Evolutionary conservation across 2,888 invertebrate species (phyloP).

Genomic region (Venusia cambrica): DNA sequence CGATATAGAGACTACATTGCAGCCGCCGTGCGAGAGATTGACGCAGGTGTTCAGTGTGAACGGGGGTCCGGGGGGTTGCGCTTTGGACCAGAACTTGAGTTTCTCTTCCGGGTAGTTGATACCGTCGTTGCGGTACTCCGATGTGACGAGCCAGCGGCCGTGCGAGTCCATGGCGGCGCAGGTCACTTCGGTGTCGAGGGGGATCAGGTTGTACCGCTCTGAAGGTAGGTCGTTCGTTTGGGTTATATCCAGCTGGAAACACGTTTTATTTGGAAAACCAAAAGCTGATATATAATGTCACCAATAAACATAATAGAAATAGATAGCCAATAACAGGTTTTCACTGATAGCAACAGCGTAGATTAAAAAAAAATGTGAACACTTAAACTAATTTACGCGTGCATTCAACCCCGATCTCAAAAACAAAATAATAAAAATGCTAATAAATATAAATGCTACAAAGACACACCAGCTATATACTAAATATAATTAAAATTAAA

Average conservation of each 20-base stretch:
- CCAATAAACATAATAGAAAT: no score
- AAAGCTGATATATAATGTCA: no score
- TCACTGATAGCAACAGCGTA: no score
- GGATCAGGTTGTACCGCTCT: conserved; percentile 62
- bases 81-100: conserved; percentile 61
- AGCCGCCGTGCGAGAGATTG: conserved; percentile 68
- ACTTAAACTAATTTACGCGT: no score
- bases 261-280: no score
- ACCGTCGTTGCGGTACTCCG: conserved; percentile 71
- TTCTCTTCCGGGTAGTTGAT: conserved; percentile 64
- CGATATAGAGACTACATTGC: conserved; percentile 58
- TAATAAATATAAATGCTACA: no score
- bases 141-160: conserved; percentile 66
- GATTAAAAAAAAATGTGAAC: no score
- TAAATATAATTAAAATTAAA: no score
- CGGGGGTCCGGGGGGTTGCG: conserved; percentile 33
- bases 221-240: conserved; percentile 63
- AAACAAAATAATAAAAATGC: no score
- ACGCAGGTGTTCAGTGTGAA: conserved; percentile 66
- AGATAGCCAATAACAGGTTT: no score
- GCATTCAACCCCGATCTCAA: no score
- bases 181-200: conserved; percentile 67
- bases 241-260: conserved; percentile 71
- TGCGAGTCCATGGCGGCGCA: conserved; percentile 63
- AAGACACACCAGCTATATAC: no score